These are phyloP conservation scores for Tipula lateralis DNA, from an alignment of 2,888 invertebrate species.

Conservation along the genomic window DNA sequence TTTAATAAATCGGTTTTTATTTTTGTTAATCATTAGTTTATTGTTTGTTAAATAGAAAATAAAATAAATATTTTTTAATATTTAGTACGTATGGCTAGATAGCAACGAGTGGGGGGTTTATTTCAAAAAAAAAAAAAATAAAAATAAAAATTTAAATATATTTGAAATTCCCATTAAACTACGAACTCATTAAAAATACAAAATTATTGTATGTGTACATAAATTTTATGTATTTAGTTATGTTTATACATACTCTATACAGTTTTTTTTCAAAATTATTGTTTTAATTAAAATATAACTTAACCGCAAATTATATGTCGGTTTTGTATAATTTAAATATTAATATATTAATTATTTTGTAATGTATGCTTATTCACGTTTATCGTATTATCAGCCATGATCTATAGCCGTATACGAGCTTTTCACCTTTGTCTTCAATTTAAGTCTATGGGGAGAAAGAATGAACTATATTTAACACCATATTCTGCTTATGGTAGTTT, in stretches of 20 bases:
- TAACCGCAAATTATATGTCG: not conserved
- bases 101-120: not conserved
- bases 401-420: too few relatives aligned
- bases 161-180: not conserved
- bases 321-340: not conserved
- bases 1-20: not conserved
- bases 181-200: not conserved
- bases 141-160: not conserved
- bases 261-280: not conserved
- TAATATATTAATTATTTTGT: too few relatives aligned
- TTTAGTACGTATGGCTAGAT: not conserved
- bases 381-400: too few relatives aligned
- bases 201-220: not conserved
- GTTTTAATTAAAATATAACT: not conserved
- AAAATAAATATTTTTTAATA: not conserved
- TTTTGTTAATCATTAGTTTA: slow-evolving; percentile 4
- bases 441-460: too few relatives aligned
- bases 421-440: too few relatives aligned
- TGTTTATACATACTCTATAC: not conserved
- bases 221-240: not conserved
- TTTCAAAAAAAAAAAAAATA: not conserved
- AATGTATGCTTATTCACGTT: too few relatives aligned
- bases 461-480: too few relatives aligned
- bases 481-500: too few relatives aligned
- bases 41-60: not conserved